Conservation (phyloP, 2,113 vertebrate genomes). For the Aplodontia rufa region DNA sequence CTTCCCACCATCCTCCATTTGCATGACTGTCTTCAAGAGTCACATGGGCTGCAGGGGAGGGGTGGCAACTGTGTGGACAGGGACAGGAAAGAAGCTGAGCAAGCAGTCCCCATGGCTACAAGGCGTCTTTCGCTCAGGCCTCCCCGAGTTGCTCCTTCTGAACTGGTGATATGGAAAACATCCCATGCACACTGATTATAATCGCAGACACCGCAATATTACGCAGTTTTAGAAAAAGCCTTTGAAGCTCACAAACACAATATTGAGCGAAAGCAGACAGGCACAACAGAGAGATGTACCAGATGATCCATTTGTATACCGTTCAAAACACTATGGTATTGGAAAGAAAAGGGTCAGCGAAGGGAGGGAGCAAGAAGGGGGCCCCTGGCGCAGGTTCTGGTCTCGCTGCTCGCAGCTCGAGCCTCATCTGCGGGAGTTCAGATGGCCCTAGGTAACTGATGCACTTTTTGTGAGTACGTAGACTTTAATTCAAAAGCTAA, state of each 20-base stretch:
- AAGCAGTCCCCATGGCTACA: not conserved
- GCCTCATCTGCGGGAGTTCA: not conserved
- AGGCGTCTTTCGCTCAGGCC: not conserved
- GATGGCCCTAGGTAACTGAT: not conserved
- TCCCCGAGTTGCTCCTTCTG: not conserved
- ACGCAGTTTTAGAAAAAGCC: not conserved
- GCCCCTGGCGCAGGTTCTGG: not conserved
- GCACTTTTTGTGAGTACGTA: not conserved
- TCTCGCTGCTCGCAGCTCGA: not conserved
- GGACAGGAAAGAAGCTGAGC: not conserved
- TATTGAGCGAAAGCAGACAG: slow-evolving; percentile 36
- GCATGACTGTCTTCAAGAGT: not conserved
- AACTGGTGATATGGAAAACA: not conserved
- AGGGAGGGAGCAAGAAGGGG: not conserved
- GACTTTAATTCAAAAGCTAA: not conserved
- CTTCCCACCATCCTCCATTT: not conserved
- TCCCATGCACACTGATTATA: slow-evolving; percentile 45
- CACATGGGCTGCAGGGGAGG: not conserved
- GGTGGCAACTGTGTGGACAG: not conserved
- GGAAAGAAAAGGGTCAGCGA: not conserved
- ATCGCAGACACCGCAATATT: slow-evolving; percentile 50
- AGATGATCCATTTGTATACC: slow-evolving; percentile 24
- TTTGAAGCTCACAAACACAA: slow-evolving; percentile 52
- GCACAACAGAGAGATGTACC: slow-evolving; percentile 46
- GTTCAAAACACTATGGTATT: slow-evolving; percentile 38